Percentiles rank a stretch among this genome's conserved stretches.
Evolutionary conservation across 2,888 invertebrate species (phyloP).

Genomic region (Mesochorus sp.): DNA sequence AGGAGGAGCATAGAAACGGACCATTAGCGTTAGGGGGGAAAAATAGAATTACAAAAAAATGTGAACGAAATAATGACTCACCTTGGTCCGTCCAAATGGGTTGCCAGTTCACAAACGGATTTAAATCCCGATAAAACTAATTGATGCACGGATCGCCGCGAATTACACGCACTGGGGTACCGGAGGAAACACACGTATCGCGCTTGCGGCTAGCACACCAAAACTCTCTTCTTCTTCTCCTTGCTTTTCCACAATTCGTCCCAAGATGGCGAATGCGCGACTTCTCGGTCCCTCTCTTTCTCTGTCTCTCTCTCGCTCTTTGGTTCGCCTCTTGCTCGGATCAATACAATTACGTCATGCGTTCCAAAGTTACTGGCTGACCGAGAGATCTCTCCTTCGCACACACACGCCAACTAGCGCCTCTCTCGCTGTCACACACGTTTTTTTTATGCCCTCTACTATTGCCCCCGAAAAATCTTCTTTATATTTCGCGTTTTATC

Average conservation of each 20-base stretch:
- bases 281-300: slow-evolving; percentile 75
- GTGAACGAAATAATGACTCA: slow-evolving; percentile 84
- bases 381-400: slow-evolving; percentile 68
- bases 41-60: slow-evolving; percentile 82
- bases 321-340: slow-evolving; percentile 70
- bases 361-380: slow-evolving; percentile 74
- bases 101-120: slow-evolving; percentile 86
- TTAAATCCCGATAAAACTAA: slow-evolving; percentile 81
- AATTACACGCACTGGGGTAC: slow-evolving; percentile 71
- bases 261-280: slow-evolving; percentile 83
- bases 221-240: slow-evolving; percentile 62
- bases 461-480: slow-evolving; percentile 19
- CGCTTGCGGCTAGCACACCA: slow-evolving; percentile 64
- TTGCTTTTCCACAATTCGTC: slow-evolving; percentile 81
- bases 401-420: slow-evolving; percentile 55
- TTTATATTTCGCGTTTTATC: slow-evolving; percentile 19
- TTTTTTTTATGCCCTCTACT: slow-evolving; percentile 34
- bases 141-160: slow-evolving; percentile 79
- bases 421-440: slow-evolving; percentile 46
- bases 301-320: slow-evolving; percentile 39
- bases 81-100: slow-evolving; percentile 92
- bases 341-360: slow-evolving; percentile 83
- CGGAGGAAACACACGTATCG: slow-evolving; percentile 55
- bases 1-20: neutral
- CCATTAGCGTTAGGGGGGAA: slow-evolving; percentile 21